Base-by-base conservation (phyloP, 2,888 invertebrate species). In the Arrhopalites spinosus region DNA sequence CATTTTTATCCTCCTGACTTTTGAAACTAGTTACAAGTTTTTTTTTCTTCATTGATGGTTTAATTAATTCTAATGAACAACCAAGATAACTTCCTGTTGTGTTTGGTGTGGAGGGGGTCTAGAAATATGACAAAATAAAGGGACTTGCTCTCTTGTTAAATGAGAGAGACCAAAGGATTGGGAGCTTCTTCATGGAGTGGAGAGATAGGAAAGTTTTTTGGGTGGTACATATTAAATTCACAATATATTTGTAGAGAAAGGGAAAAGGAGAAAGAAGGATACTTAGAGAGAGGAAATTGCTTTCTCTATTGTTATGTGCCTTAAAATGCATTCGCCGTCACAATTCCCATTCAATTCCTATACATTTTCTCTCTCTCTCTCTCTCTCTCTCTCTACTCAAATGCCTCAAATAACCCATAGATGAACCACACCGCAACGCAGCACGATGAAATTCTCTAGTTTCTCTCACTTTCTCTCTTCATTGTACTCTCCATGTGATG, bases 211-310 rank as follows among this genome's bases (percentile, higher is more conserved):
- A n/a, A n/a, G n/a, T n/a, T n/a, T n/a, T n/a, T n/a, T n/a, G n/a
- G 47, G 47, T 45, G 15, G 47, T 45, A 45, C 47, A 45, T 45
- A 15, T 15, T 45, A 8, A 45, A 45, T n/a, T n/a, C n/a, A n/a
- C n/a, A 27, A 25, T 15, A n/a, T n/a, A n/a, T n/a, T n/a, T n/a
- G n/a, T n/a, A n/a, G n/a, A n/a, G n/a, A n/a, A n/a, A n/a, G n/a
- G 23, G 25, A 27, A 69, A 27, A 15, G 23, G 70, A 71, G 59
- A n/a, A 59, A 23, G 56, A 71, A 59, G 50, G 68, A 68, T 56
- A 74, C 61, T 74, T 68, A 68, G 74, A 74, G 72, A 76, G 63
- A 73, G 78, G 73, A 78, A 78, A 78, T 78, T 78, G 78, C 78
- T 78, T 78, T 78, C 78, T 78, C 78, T 75, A 73, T 73, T 73